These are phyloP conservation scores for Montipora cactus DNA, from an alignment of 64 coral and sea anemone species.

Conservation along the genomic window DNA sequence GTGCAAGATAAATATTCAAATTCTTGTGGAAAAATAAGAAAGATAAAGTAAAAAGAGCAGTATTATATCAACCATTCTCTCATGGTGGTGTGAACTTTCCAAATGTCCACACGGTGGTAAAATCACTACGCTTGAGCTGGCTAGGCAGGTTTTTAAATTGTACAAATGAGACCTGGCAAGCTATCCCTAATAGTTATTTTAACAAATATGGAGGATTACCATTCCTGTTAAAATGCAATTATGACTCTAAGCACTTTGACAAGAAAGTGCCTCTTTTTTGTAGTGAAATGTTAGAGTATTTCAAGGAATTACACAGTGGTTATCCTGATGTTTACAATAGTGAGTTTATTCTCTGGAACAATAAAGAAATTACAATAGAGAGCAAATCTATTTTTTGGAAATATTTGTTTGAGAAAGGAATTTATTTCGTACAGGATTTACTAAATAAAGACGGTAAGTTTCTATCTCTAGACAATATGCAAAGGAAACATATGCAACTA, in stretches of 20 bases:
- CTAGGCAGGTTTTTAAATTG: not conserved
- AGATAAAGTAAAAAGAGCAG: not conserved
- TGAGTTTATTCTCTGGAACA: slow-evolving; percentile 10
- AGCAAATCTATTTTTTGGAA: not conserved
- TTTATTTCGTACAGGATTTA: slow-evolving; percentile 14
- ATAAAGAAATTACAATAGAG: slow-evolving; percentile 11
- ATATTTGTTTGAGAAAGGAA: not conserved
- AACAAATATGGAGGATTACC: not conserved
- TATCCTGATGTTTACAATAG: not conserved
- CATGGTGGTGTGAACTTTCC: not conserved
- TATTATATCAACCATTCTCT: not conserved
- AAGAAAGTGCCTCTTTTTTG: slow-evolving; percentile 1
- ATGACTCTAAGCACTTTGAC: slow-evolving; percentile 5
- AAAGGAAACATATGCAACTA: not conserved
- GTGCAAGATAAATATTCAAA: not conserved
- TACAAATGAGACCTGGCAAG: not conserved
- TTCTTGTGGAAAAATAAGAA: slow-evolving; percentile 10
- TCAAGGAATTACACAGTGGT: not conserved
- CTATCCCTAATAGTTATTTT: not conserved
- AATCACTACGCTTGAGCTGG: slow-evolving; percentile 29
- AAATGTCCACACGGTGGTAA: not conserved
- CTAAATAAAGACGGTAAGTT: not conserved
- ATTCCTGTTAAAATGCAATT: not conserved
- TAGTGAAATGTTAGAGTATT: not conserved
- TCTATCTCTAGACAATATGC: not conserved